Evolutionary conservation across 1,140 invertebrate genomes (phyloP), one percentile per base, ranked within the genome.

Genomic region (Drosophila nikananu): DNA sequence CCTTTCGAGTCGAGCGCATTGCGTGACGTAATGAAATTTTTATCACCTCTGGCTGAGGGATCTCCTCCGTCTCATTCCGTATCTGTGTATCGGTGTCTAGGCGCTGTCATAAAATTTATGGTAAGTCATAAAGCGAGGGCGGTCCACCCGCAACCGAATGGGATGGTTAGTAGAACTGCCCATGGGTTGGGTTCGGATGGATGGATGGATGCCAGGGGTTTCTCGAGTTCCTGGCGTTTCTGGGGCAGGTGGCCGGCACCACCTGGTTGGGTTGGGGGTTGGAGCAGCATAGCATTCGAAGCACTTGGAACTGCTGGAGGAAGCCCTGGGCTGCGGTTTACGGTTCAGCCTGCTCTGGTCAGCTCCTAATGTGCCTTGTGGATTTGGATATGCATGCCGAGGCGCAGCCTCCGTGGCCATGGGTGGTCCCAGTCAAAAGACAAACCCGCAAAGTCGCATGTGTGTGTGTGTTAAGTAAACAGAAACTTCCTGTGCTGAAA

Each of bases 11-110:
- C 37, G 15, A 63, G 41, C 59, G 61, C 82, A 70, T 78, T 81
- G 86, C 86, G 86, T 90, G 86, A 90, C 80, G 75, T 86, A 89
- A 89, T 89, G 78, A 89, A 89, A 89, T 90, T 90, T 89, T 89
- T 89, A 90, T 89, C 86, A 86, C 81, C 86, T 71, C 46, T 64
- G 51, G 75, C 46, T 67, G 80, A 66, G 67, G 73, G 58, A 83
- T 82, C 52, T 68, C 23, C 44, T 55, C 23, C 44, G 55, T 73
- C 67, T 52, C 68, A 23, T 62, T 62, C 46, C 7, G 59, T 68
- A 67, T 55, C 66, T 52, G 55, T 59, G 37, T 78, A 66, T 78
- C 64, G 75, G 62, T 70, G 81, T 90, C 84, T 90, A 89, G 86
- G 86, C 78, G 68, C 62, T 86, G 86, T 87, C 82, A 90, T 90